phyloP scores from a whole-genome alignment of 2,888 invertebrate genomes.

The Meliscaeva auricollis region DNA sequence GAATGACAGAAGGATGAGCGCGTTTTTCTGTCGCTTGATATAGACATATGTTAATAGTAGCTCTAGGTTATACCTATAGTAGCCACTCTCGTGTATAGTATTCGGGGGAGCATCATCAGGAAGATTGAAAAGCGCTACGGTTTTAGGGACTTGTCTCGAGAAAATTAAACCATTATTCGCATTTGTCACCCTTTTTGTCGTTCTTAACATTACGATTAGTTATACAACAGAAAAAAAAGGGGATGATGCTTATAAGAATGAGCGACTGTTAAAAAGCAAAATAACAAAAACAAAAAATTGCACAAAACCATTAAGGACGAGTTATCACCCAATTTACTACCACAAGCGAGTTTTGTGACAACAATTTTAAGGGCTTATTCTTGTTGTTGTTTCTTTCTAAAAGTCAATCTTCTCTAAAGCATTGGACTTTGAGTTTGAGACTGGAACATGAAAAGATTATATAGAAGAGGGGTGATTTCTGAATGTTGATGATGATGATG shows the following conservation, averaged over 20 bases:
- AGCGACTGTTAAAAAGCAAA: constrained; percentile 64
- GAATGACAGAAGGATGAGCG: constrained; percentile 44
- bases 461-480: constrained; percentile 54
- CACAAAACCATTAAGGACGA: constrained; percentile 70
- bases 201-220: constrained; percentile 45
- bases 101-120: neutral
- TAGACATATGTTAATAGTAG: constrained; percentile 59
- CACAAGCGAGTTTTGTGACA: constrained; percentile 67
- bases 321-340: constrained; percentile 75
- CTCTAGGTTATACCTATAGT: neutral
- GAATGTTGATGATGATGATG: constrained; percentile 32
- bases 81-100: neutral
- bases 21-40: constrained; percentile 54
- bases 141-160: constrained; percentile 36
- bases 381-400: constrained; percentile 5
- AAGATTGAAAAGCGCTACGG: constrained; percentile 8
- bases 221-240: neutral
- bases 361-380: constrained; percentile 30
- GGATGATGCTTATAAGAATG: constrained; percentile 22
- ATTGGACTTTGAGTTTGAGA: constrained; percentile 28
- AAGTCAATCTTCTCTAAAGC: constrained; percentile 25
- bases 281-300: constrained; percentile 27
- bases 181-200: constrained; percentile 73
- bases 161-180: constrained; percentile 75
- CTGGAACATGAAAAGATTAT: too few relatives aligned